Conservation (phyloP, 2,113 vertebrate species). For the Apeltes quadracus region DNA sequence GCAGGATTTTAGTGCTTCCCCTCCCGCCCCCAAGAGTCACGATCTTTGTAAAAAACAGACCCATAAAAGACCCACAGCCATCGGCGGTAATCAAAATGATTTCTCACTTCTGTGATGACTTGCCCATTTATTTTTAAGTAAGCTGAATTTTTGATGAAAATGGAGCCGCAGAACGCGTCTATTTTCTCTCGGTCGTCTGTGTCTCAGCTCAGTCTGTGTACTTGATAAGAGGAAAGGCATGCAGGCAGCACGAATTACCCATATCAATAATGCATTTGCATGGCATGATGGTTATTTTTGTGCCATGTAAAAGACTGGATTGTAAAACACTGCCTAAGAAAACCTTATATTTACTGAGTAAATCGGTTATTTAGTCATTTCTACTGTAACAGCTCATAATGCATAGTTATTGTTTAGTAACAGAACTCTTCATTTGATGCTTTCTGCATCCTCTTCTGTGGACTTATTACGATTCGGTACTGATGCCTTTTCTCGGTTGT, state of each 20-base stretch:
- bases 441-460: constrained; percentile 15
- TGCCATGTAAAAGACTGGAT: constrained; percentile 3
- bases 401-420: constrained; percentile 19
- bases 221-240: constrained; percentile 24
- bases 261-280: constrained; percentile 56
- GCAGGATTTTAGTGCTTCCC: not conserved
- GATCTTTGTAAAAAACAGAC: not conserved
- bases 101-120: constrained; percentile 47
- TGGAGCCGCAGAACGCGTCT: constrained; percentile 20
- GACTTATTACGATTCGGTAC: not conserved
- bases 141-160: constrained; percentile 67
- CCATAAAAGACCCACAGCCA: constrained; percentile 38
- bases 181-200: constrained; percentile 37
- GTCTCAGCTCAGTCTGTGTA: constrained; percentile 31
- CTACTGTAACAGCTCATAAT: not conserved
- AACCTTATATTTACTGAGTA: not conserved
- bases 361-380: no score
- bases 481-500: not conserved
- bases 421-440: constrained; percentile 4
- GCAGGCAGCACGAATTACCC: constrained; percentile 53
- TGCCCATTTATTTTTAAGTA: constrained; percentile 63
- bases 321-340: not conserved
- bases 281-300: constrained; percentile 24
- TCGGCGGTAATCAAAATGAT: constrained; percentile 43
- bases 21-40: constrained; percentile 2